Conservation (phyloP, 2,888 invertebrate species). For the Nomada ruficornis region DNA sequence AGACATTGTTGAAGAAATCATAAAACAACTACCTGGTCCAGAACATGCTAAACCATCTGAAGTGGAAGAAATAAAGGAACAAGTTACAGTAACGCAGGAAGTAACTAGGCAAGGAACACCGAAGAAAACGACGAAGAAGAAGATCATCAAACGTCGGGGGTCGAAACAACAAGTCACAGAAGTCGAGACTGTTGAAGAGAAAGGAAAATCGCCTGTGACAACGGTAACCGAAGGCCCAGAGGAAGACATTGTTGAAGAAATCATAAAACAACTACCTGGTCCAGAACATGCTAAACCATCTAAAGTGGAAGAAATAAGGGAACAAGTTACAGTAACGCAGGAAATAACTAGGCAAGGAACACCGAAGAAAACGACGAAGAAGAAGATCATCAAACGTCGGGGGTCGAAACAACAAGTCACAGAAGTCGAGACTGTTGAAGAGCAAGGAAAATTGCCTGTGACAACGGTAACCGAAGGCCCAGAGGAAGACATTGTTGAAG, state of each 20-base stretch:
- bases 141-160: conserved; percentile 33
- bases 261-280: conserved; percentile 55
- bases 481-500: conserved; percentile 66
- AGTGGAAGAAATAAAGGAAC: conserved; percentile 71
- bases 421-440: conserved; percentile 72
- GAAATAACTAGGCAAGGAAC: conserved; percentile 70
- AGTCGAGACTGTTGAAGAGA: conserved; percentile 72
- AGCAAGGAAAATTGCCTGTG: conserved; percentile 59
- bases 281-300: conserved; percentile 74
- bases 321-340: conserved; percentile 69
- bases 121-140: conserved; percentile 70
- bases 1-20: conserved; percentile 73
- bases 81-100: conserved; percentile 71
- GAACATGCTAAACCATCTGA: conserved; percentile 81
- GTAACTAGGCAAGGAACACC: conserved; percentile 66
- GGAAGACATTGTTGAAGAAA: conserved; percentile 67
- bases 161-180: conserved; percentile 71
- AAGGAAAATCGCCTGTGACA: conserved; percentile 74
- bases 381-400: conserved; percentile 50
- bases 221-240: conserved; percentile 80
- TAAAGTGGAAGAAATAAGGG: conserved; percentile 68
- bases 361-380: conserved; percentile 74
- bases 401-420: conserved; percentile 70
- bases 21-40: conserved; percentile 74
- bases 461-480: conserved; percentile 75